Base-by-base conservation (phyloP, 2,888 invertebrate species). In the Amphipoea oculea region DNA sequence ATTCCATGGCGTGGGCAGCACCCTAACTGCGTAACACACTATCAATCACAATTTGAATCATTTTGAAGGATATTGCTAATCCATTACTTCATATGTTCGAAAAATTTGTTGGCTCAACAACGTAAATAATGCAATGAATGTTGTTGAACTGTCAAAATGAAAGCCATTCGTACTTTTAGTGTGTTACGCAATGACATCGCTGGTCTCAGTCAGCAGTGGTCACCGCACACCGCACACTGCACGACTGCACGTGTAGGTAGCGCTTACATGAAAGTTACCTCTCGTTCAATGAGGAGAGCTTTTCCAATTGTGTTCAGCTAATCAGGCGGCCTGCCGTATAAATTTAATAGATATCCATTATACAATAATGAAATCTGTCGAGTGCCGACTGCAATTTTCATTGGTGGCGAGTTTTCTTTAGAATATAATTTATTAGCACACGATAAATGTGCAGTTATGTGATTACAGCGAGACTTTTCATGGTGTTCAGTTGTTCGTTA, bases 391-490 rank as follows among this genome's bases (percentile, higher is more conserved):
- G 66, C 66, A 60, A 73, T 81, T 81, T 84, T 84, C 76, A 76
- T 73, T 54, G 69, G 51, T 9, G 63, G 69, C 70, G 20, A 83
- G 83, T 81, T 83, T 84, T 81, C 77, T 83, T 81, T 84, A 84
- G 81, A 84, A 57, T 40, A 71, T 0, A 60, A 84, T 77, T 71
- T 14, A 73, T 81, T 71, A 71, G 51, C 29, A 45, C 63, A 70
- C 66, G 63, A 40, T 76, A 76, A 66, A 81, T 63, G 70, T 76
- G 76, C 84, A 71, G 73, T 73, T 80, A 79, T 67, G 84, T 70
- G 80, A 63, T 17, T 29, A 20, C 36, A 69, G 14, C 45, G 54
- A 73, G n/a, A 51, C 29, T 62, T 68, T 60, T 40, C 48, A 63
- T 51, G 70, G 20, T n/a, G 23, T 62, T 57, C 66, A 51, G 40